Evolutionary conservation across 1,140 invertebrate species (phyloP).

Genomic region (Euglossa dilemma): DNA sequence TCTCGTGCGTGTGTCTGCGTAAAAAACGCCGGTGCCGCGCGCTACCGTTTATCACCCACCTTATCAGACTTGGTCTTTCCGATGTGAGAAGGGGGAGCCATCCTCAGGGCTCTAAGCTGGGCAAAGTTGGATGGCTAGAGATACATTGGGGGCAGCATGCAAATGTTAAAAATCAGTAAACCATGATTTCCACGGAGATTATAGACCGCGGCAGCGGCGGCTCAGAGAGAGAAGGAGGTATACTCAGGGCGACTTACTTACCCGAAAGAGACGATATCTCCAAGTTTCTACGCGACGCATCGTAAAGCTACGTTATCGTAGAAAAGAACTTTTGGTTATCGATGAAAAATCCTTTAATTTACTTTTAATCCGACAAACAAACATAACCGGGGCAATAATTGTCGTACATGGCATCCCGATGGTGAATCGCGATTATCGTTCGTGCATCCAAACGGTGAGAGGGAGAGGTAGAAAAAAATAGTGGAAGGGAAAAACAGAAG

Average conservation of each 20-base stretch:
- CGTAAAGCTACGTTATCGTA: neutral
- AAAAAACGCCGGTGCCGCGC: neutral
- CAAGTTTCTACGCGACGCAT: conserved; percentile 2
- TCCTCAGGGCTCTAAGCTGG: conserved; percentile 89
- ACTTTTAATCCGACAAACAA: neutral
- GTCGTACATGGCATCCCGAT: neutral
- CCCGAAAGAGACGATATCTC: conserved; percentile 47
- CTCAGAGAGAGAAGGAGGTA: neutral
- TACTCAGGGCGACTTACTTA: conserved; percentile 53
- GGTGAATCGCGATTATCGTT: neutral
- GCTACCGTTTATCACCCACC: conserved; percentile 84
- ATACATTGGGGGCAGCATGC: conserved; percentile 81
- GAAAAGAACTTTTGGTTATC: neutral
- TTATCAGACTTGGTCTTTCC: conserved; percentile 93
- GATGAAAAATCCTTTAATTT: conserved; percentile 35
- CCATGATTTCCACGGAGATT: conserved; percentile 3
- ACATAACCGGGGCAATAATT: neutral
- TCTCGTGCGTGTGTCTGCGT: too few relatives aligned
- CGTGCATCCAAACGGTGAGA: neutral
- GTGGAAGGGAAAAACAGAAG: neutral
- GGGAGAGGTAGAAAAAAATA: too few relatives aligned
- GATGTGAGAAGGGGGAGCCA: conserved; percentile 91
- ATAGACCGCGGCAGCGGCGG: neutral
- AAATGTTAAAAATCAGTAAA: conserved; percentile 78
- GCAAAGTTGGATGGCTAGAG: conserved; percentile 89